phyloP scores from a whole-genome alignment of 2,797 vertebrate genomes.

The Melanotaenia maccullochi region DNA sequence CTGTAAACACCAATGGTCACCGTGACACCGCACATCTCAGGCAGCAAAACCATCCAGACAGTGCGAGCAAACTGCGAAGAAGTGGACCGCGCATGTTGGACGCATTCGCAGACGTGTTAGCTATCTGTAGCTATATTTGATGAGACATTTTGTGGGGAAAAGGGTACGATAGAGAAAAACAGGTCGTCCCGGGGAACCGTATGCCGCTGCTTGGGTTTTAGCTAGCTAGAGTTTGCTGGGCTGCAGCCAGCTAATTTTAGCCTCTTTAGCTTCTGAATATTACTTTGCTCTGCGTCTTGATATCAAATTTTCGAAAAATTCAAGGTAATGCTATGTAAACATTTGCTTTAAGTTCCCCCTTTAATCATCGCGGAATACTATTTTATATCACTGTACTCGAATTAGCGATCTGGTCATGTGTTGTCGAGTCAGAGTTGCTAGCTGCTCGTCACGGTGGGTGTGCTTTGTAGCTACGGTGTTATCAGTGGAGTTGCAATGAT shows the following conservation, averaged over 20 bases:
- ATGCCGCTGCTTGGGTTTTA: conserved; percentile 26
- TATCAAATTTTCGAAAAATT: conserved; percentile 5
- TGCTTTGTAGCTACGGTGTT: conserved; percentile 2
- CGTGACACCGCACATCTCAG: conserved; percentile 9
- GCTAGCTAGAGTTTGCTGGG: conserved; percentile 43
- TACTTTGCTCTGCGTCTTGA: conserved; percentile 27
- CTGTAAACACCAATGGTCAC: not conserved
- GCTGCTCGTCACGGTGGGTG: not conserved
- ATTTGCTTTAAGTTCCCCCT: not conserved
- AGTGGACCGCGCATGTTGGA: conserved; percentile 7
- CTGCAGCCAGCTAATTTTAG: conserved; percentile 64
- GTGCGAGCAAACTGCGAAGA: not conserved
- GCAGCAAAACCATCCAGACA: conserved; percentile 22
- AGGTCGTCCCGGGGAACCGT: conserved; percentile 5
- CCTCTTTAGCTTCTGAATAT: conserved; percentile 19
- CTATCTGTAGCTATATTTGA: conserved; percentile 1
- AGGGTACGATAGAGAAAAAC: not conserved
- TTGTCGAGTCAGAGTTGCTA: not conserved
- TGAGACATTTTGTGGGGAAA: conserved; percentile 15
- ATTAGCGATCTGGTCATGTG: not conserved
- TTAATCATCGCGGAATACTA: not conserved
- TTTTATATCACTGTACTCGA: conserved; percentile 2
- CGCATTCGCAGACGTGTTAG: conserved; percentile 15
- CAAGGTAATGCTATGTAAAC: conserved; percentile 49
- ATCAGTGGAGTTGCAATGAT: not conserved